These are phyloP conservation scores for Lasioglossum albipes DNA, from an alignment of 1,140 invertebrate species.

Conservation along the genomic window DNA sequence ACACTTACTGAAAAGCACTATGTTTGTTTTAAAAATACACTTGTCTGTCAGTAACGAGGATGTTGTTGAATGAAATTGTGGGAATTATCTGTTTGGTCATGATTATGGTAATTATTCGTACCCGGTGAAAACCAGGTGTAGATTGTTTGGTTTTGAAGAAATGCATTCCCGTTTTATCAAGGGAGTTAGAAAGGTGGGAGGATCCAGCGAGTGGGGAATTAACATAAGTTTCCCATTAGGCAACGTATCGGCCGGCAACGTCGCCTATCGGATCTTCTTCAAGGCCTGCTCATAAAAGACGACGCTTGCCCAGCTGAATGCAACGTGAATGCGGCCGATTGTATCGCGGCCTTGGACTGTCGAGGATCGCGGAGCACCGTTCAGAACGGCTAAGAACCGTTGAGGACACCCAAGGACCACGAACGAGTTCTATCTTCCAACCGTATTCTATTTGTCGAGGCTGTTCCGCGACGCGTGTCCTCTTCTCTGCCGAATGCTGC, in stretches of 20 bases:
- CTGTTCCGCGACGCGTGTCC: constrained; percentile 1
- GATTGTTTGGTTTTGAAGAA: no score
- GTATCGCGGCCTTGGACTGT: constrained; percentile 11
- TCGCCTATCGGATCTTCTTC: constrained; percentile 32
- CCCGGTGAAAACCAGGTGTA: no score
- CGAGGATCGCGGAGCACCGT: constrained; percentile 19
- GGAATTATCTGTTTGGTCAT: no score
- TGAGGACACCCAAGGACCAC: constrained; percentile 36
- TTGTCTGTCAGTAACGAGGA: no score
- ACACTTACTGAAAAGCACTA: no score
- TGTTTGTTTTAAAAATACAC: no score
- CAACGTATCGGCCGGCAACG: background rate
- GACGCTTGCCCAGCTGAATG: constrained; percentile 12
- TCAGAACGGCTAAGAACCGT: constrained; percentile 37
- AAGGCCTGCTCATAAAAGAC: constrained; percentile 34
- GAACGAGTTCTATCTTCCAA: constrained; percentile 24
- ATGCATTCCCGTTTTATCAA: no score
- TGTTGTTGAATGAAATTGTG: no score
- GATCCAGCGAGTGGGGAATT: background rate
- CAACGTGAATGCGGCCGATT: constrained; percentile 29
- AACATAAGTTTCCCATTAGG: constrained; percentile 30
- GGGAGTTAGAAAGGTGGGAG: no score
- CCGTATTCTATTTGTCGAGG: constrained; percentile 16
- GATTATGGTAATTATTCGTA: no score
- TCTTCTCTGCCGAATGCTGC: background rate